A percentile compares a stretch with the other conserved stretches of the same genome.
Conservation (phyloP, 2,888 invertebrate species). For the Agrochola macilenta region DNA sequence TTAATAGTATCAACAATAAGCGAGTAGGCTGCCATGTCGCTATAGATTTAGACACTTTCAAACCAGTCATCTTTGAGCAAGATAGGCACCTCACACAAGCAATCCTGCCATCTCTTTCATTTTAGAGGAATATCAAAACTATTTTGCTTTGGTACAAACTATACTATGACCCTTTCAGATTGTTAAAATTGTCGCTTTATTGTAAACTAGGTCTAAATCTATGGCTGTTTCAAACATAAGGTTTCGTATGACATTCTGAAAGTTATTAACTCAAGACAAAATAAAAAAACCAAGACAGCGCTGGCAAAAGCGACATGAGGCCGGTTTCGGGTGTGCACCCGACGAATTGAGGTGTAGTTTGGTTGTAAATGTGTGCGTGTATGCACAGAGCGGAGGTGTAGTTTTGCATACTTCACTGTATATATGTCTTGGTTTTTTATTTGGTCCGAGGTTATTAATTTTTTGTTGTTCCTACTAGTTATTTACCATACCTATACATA, state of each 20-base stretch:
- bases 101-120: neutral
- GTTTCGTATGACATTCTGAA: constrained; percentile 28
- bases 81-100: neutral
- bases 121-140: neutral
- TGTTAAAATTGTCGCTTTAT: neutral
- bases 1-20: constrained; percentile 40
- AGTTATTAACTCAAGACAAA: neutral
- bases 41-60: constrained; percentile 32
- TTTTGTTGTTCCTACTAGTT: too few relatives aligned
- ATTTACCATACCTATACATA: too few relatives aligned
- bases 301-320: too few relatives aligned
- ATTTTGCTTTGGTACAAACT: neutral
- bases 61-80: neutral
- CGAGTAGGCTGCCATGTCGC: constrained; percentile 20
- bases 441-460: too few relatives aligned
- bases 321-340: too few relatives aligned
- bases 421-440: too few relatives aligned
- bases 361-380: too few relatives aligned
- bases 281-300: too few relatives aligned
- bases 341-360: too few relatives aligned
- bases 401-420: too few relatives aligned
- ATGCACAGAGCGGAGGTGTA: too few relatives aligned
- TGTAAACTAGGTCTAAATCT: constrained; percentile 34
- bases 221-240: constrained; percentile 10
- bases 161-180: neutral